Conservation (phyloP, 30 jellyfish, hydroid and myxozoan genomes). For the Kudoa iwatai region DNA sequence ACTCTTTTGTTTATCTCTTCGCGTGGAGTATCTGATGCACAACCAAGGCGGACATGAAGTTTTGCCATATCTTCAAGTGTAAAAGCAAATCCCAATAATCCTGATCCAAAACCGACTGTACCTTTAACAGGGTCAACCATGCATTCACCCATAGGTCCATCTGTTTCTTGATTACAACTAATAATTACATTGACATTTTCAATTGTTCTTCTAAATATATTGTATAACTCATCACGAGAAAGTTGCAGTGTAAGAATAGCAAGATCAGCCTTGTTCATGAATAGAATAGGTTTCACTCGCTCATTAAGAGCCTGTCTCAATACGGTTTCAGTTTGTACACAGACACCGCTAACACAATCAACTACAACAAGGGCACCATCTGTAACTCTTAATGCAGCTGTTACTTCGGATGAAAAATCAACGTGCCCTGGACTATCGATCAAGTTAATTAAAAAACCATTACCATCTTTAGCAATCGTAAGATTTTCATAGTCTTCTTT, state of each 20-base stretch:
- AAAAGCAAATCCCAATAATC: slow-evolving; percentile 95
- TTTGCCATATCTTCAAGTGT: slow-evolving; percentile 67
- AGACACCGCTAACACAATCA: slow-evolving; percentile 98
- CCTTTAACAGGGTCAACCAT: slow-evolving; percentile 64
- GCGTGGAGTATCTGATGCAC: slow-evolving; percentile 35
- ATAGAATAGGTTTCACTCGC: slow-evolving; percentile 59
- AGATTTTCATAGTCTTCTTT: slow-evolving; percentile 30
- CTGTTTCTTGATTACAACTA: slow-evolving; percentile 63
- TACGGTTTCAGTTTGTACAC: slow-evolving; percentile 96
- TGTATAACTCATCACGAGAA: slow-evolving; percentile 67
- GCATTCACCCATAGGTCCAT: slow-evolving; percentile 72
- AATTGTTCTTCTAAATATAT: slow-evolving; percentile 47
- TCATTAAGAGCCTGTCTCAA: slow-evolving; percentile 94
- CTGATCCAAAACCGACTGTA: slow-evolving; percentile 93
- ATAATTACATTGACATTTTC: slow-evolving; percentile 80
- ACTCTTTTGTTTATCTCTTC: too few relatives aligned
- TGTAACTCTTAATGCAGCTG: slow-evolving; percentile 97
- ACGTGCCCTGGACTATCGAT: slow-evolving; percentile 97
- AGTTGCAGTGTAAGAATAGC: slow-evolving; percentile 64
- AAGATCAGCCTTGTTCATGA: slow-evolving; percentile 97
- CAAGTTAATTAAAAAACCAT: slow-evolving; percentile 71
- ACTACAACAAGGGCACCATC: slow-evolving; percentile 99
- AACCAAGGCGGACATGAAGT: too few relatives aligned
- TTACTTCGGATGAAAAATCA: slow-evolving; percentile 91
- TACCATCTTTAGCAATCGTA: slow-evolving; percentile 20